Percentiles rank a stretch among this genome's conserved stretches.
Conservation (phyloP, 2,797 vertebrate species). For the Karalla daura region DNA sequence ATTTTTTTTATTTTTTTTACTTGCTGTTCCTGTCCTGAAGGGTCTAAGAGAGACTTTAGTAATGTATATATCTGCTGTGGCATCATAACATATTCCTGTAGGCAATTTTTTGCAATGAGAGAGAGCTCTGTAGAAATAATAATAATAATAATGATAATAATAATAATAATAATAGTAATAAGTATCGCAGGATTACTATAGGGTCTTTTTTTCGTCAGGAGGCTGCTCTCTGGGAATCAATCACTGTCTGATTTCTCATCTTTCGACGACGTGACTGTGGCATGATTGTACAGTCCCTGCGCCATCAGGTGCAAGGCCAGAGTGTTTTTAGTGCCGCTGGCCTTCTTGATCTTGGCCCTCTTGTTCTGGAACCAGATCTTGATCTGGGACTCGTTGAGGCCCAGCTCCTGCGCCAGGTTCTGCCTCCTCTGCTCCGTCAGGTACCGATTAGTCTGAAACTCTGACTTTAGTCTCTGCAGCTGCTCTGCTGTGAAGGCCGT, state of each 20-base stretch:
- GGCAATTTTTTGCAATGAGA: constrained; percentile 61
- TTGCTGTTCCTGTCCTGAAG: constrained; percentile 38
- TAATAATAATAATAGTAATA: too few relatives aligned
- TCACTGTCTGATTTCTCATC: constrained; percentile 98
- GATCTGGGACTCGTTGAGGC: constrained; percentile 95
- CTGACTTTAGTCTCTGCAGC: constrained; percentile 93
- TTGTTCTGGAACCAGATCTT: constrained; percentile 99
- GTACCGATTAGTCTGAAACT: constrained; percentile 95
- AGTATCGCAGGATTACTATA: constrained; percentile 78
- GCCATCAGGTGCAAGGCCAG: constrained; percentile 96
- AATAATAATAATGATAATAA: too few relatives aligned
- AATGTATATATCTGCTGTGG: constrained; percentile 62
- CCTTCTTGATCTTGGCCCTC: constrained; percentile 96
- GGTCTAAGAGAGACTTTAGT: constrained; percentile 50
- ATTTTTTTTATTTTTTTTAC: constrained; percentile 6
- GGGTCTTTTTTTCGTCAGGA: constrained; percentile 72
- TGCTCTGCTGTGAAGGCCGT: constrained; percentile 96
- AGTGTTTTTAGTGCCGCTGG: constrained; percentile 89
- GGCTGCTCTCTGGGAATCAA: constrained; percentile 81
- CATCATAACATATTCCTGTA: constrained; percentile 74
- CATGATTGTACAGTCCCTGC: constrained; percentile 96
- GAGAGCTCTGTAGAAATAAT: constrained; percentile 68
- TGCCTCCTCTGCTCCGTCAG: constrained; percentile 94
- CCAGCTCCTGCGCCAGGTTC: constrained; percentile 92
- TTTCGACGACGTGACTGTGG: constrained; percentile 91